A percentile compares a stretch with the other conserved stretches of the same genome.
These are phyloP conservation scores for Acronicta alni DNA, from an alignment of 2,888 invertebrate species.

Conservation along the genomic window DNA sequence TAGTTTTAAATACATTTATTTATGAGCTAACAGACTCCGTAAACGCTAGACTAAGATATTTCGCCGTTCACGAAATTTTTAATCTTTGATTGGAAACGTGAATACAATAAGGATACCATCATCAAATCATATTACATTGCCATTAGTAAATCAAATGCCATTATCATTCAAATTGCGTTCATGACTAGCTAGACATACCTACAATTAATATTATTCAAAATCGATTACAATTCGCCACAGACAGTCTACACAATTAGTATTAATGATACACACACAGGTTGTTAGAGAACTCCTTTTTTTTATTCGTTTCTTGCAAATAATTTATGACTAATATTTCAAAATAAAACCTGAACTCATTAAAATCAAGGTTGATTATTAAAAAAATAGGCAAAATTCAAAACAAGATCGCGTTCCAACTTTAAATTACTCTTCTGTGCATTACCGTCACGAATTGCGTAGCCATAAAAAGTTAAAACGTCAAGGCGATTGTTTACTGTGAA, in stretches of 20 bases:
- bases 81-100: background rate
- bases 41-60: too few species aligned
- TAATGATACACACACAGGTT: background rate
- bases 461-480: slow-evolving; percentile 27
- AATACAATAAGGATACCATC: slow-evolving; percentile 5
- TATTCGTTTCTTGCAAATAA: slow-evolving; percentile 5
- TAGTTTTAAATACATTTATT: slow-evolving; percentile 22
- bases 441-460: slow-evolving; percentile 34
- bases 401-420: slow-evolving; percentile 43
- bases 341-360: slow-evolving; percentile 27
- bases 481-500: slow-evolving; percentile 35
- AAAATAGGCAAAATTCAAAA: slow-evolving; percentile 35
- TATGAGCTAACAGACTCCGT: slow-evolving; percentile 5
- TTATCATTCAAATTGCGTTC: slow-evolving; percentile 22
- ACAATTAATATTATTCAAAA: slow-evolving; percentile 26
- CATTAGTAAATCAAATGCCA: slow-evolving; percentile 19
- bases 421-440: slow-evolving; percentile 36
- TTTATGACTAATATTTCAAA: slow-evolving; percentile 6
- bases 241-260: slow-evolving; percentile 12
- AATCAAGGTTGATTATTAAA: slow-evolving; percentile 16
- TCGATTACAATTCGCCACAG: slow-evolving; percentile 34
- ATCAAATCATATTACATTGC: slow-evolving; percentile 9
- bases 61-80: background rate
- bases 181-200: slow-evolving; percentile 20
- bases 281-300: too few species aligned